These are phyloP conservation scores for Drosophila parthenogenetica DNA, from an alignment of 2,888 invertebrate genomes.

Conservation along the genomic window DNA sequence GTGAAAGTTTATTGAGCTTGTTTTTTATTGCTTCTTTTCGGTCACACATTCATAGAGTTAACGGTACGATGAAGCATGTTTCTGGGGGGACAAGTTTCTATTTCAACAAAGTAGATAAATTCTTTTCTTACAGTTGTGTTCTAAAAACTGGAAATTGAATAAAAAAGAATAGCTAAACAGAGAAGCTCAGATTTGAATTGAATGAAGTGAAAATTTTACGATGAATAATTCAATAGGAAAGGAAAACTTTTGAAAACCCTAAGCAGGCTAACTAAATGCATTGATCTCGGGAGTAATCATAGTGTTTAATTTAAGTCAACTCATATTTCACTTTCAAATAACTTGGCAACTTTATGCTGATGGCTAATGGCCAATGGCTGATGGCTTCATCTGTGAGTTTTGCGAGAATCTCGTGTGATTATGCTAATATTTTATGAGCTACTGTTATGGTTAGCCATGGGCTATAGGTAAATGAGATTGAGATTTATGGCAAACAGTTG, in stretches of 20 bases:
- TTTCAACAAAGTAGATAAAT: slow-evolving; percentile 37
- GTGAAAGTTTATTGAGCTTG: slow-evolving; percentile 75
- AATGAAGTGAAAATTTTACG: slow-evolving; percentile 7
- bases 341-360: slow-evolving; percentile 28
- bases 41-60: slow-evolving; percentile 31
- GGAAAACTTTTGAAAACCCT: not conserved
- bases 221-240: slow-evolving; percentile 17
- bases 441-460: slow-evolving; percentile 61
- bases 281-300: slow-evolving; percentile 2
- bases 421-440: slow-evolving; percentile 72
- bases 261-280: slow-evolving; percentile 15
- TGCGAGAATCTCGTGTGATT: slow-evolving; percentile 55
- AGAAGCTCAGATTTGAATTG: slow-evolving; percentile 17
- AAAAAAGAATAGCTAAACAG: not conserved
- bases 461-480: slow-evolving; percentile 40
- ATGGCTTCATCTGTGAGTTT: slow-evolving; percentile 56
- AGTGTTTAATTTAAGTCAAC: slow-evolving; percentile 7
- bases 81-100: slow-evolving; percentile 44
- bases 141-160: slow-evolving; percentile 23
- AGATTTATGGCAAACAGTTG: slow-evolving; percentile 31
- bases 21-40: slow-evolving; percentile 35
- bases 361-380: slow-evolving; percentile 62
- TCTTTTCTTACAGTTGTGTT: slow-evolving; percentile 38
- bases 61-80: slow-evolving; percentile 48
- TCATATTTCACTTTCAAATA: slow-evolving; percentile 42